These are phyloP conservation scores for Xiphorhynchus erythropygius DNA, from an alignment of 2,797 vertebrate species.

Conservation along the genomic window DNA sequence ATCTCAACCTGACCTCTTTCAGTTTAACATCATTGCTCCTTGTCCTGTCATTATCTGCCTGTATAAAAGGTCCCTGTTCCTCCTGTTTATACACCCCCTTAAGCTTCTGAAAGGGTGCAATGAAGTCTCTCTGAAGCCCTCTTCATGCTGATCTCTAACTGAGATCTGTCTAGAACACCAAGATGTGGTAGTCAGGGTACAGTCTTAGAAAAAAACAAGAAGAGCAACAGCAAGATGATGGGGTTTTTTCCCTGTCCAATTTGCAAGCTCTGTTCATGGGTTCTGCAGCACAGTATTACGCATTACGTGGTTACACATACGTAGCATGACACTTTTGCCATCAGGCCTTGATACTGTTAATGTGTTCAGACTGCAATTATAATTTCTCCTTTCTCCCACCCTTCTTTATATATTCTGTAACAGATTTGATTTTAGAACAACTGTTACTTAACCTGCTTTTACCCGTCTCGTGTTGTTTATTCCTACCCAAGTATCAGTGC, in stretches of 20 bases:
- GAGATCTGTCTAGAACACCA: not conserved
- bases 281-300: not conserved
- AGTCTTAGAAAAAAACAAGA: not conserved
- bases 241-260: not conserved
- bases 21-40: not conserved
- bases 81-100: not conserved
- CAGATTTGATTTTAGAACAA: not conserved
- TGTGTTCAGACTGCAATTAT: accelerated
- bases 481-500: not conserved
- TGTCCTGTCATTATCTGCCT: not conserved
- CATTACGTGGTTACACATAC: not conserved
- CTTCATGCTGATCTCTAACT: not conserved
- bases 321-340: not conserved
- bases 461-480: not conserved
- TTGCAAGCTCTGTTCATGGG: not conserved
- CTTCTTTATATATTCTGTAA: not conserved
- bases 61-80: not conserved
- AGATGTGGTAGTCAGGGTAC: not conserved
- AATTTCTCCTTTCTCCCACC: not conserved
- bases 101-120: not conserved
- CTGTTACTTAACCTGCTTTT: not conserved
- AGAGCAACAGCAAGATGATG: not conserved
- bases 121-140: not conserved
- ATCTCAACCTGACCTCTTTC: not conserved
- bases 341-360: not conserved